Conservation (phyloP, 1,140 invertebrate genomes). For the Calosoma granatense region DNA sequence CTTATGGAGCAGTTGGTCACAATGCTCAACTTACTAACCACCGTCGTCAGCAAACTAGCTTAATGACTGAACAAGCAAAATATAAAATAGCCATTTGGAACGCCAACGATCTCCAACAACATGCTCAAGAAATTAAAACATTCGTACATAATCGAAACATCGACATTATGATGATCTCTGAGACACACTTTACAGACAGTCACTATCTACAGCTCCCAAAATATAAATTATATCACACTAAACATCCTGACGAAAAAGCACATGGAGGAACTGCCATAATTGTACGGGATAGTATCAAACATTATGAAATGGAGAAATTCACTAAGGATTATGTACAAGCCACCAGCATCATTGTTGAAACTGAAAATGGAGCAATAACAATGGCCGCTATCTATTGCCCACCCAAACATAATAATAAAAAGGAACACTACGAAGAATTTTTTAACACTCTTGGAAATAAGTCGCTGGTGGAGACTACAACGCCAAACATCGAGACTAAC, state of each 20-base stretch:
- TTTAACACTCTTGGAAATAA: slow-evolving; percentile 29
- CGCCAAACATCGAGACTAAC: slow-evolving; percentile 31
- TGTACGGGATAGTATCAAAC: slow-evolving; percentile 12
- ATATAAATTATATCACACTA: slow-evolving; percentile 19
- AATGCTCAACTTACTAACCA: slow-evolving; percentile 17
- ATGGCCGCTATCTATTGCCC: slow-evolving; percentile 22
- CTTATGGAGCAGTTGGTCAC: slow-evolving; percentile 13
- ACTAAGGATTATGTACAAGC: slow-evolving; percentile 17
- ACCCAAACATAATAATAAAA: slow-evolving; percentile 17
- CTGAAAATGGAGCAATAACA: slow-evolving; percentile 13
- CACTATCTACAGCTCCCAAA: slow-evolving; percentile 16
- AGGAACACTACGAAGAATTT: slow-evolving; percentile 23
- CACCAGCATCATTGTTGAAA: slow-evolving; percentile 16
- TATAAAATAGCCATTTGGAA: slow-evolving; percentile 22
- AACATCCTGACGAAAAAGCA: slow-evolving; percentile 19
- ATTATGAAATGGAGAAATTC: slow-evolving; percentile 12
- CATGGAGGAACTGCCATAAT: slow-evolving; percentile 20
- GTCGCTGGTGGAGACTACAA: slow-evolving; percentile 34
- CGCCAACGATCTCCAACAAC: slow-evolving; percentile 19
- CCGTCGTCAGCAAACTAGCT: slow-evolving; percentile 14
- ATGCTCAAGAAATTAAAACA: slow-evolving; percentile 18
- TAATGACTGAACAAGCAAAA: slow-evolving; percentile 14
- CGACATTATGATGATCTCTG: slow-evolving; percentile 19
- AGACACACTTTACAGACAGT: slow-evolving; percentile 21
- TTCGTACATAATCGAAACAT: slow-evolving; percentile 21